Conservation (phyloP, 2,888 invertebrate genomes). For the Drosophila melanosoma region DNA sequence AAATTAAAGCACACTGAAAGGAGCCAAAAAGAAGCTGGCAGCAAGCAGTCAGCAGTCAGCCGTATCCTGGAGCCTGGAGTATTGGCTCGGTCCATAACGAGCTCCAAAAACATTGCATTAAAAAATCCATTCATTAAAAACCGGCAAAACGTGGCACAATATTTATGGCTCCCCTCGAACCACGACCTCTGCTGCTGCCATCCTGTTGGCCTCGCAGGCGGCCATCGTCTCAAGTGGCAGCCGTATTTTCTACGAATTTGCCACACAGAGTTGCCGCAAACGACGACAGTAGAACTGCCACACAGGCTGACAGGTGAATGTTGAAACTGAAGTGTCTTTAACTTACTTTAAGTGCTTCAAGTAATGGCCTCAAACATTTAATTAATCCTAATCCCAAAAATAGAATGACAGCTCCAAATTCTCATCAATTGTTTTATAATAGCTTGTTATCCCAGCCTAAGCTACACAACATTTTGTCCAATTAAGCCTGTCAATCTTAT, state of each 20-base stretch:
- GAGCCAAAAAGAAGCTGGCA: constrained; percentile 4
- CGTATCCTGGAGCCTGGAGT: not conserved
- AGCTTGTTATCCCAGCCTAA: not conserved
- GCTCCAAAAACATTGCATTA: constrained; percentile 77
- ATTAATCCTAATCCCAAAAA: not conserved
- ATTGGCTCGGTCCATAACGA: constrained; percentile 53
- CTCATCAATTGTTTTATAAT: not conserved
- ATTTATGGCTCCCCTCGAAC: constrained; percentile 64
- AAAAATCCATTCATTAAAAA: constrained; percentile 81
- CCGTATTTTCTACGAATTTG: constrained; percentile 38
- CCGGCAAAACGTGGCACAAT: constrained; percentile 80
- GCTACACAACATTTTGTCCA: not conserved
- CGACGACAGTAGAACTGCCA: constrained; percentile 14
- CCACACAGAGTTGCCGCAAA: constrained; percentile 45
- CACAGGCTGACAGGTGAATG: constrained; percentile 42
- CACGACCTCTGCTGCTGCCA: not conserved
- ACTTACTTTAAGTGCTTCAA: constrained; percentile 30
- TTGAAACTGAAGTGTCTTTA: constrained; percentile 23
- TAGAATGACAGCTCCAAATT: not conserved
- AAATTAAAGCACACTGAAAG: constrained; percentile 67
- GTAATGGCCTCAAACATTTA: constrained; percentile 1
- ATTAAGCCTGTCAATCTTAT: not conserved
- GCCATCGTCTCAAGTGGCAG: constrained; percentile 55
- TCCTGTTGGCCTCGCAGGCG: constrained; percentile 9
- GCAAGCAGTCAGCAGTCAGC: not conserved